These are phyloP conservation scores for Pogona vitticeps DNA, from an alignment of 2,113 vertebrate genomes.

Conservation along the genomic window DNA sequence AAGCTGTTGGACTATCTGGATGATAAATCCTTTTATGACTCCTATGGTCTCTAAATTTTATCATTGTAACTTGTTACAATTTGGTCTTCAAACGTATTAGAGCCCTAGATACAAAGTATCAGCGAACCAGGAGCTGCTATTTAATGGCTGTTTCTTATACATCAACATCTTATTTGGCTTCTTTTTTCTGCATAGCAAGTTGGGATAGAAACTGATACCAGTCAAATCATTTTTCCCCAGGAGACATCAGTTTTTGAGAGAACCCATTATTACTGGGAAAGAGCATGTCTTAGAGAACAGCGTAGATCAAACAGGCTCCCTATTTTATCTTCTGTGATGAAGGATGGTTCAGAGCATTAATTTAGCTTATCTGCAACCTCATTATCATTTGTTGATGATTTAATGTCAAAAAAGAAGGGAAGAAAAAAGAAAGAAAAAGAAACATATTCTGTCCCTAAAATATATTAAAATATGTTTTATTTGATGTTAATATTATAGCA, in stretches of 20 bases:
- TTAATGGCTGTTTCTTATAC: neutral
- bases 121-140: neutral
- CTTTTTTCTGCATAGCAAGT: neutral
- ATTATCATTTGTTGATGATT: constrained; percentile 13
- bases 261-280: constrained; percentile 11
- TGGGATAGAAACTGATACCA: constrained; percentile 12
- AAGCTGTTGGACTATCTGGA: neutral
- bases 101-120: neutral
- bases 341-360: constrained; percentile 8
- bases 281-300: neutral
- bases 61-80: neutral
- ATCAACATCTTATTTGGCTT: neutral
- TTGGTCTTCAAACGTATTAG: neutral
- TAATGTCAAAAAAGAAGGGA: neutral
- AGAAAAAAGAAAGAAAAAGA: no score
- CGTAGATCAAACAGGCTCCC: neutral
- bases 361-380: neutral
- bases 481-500: neutral
- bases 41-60: neutral
- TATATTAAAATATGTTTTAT: neutral
- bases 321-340: neutral
- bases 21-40: neutral
- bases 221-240: neutral
- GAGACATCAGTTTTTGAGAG: neutral
- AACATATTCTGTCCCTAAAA: neutral